Percentiles rank a stretch among this genome's conserved stretches.
These are phyloP conservation scores for Venustaconcha ellipsiformis DNA, from an alignment of 1,140 invertebrate species.

Conservation along the genomic window DNA sequence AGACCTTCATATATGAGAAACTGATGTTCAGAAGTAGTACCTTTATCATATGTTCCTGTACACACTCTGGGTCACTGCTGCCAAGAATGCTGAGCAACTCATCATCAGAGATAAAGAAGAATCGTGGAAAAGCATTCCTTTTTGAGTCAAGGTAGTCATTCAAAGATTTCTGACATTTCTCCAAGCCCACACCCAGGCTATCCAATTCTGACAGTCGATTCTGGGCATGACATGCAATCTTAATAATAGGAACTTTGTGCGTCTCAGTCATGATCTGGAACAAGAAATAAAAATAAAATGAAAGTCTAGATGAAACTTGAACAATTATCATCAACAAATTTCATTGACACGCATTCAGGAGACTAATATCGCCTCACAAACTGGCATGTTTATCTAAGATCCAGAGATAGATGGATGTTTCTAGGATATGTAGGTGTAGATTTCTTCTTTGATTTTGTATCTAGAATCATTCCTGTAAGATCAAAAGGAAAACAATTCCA, in stretches of 20 bases:
- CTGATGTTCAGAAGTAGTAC: constrained; percentile 63
- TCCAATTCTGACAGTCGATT: constrained; percentile 83
- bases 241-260: constrained; percentile 80
- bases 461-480: no score
- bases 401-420: no score
- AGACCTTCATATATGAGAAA: no score
- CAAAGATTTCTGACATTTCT: constrained; percentile 90
- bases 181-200: constrained; percentile 79
- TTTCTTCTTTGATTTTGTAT: no score
- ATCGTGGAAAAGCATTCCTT: constrained; percentile 86
- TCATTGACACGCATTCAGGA: no score
- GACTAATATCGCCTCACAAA: no score
- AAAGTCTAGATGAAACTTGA: background rate
- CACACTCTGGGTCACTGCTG: constrained; percentile 81
- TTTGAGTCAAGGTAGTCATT: constrained; percentile 91
- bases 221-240: constrained; percentile 78
- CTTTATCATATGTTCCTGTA: constrained; percentile 94
- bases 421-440: no score
- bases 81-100: constrained; percentile 91
- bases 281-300: constrained; percentile 23
- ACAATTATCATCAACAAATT: no score
- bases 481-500: no score
- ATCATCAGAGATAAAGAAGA: constrained; percentile 94
- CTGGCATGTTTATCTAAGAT: no score
- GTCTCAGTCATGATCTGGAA: constrained; percentile 85